Percentiles rank a stretch among this genome's conserved stretches.
phyloP scores from a whole-genome alignment of 2,797 vertebrate species.

The Peromyscus aztecus region DNA sequence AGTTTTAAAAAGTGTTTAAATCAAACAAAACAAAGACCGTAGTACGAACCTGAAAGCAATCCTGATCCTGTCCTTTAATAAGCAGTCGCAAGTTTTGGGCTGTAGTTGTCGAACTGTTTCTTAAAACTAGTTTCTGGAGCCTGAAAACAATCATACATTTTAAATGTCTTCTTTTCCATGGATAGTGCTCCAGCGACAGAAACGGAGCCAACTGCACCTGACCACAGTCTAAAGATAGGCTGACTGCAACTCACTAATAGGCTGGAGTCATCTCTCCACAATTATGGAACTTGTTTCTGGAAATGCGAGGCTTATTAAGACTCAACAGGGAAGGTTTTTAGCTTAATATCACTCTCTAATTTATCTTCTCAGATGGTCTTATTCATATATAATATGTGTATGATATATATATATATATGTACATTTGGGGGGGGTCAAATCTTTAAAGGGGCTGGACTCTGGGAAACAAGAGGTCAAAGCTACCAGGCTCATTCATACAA shows the following conservation, averaged over 20 bases:
- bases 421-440: background rate
- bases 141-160: slow-evolving; percentile 87
- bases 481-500: slow-evolving; percentile 1
- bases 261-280: background rate
- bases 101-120: slow-evolving; percentile 92
- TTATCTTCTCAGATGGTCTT: background rate
- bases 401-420: background rate
- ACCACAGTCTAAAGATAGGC: background rate
- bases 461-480: background rate
- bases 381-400: background rate
- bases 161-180: slow-evolving; percentile 17
- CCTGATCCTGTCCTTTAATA: slow-evolving; percentile 97
- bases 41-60: slow-evolving; percentile 95
- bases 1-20: background rate
- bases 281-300: background rate
- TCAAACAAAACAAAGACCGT: background rate
- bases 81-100: slow-evolving; percentile 94
- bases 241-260: background rate
- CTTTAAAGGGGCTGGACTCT: background rate
- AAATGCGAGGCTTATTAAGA: background rate
- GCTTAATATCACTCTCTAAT: background rate
- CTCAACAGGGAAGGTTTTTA: background rate
- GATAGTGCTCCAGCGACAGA: background rate
- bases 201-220: background rate
- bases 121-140: slow-evolving; percentile 95